A percentile compares a stretch with the other conserved stretches of the same genome.
phyloP scores from a whole-genome alignment of 1,140 invertebrate species.

The Macrotrachela quadricornifera region DNA sequence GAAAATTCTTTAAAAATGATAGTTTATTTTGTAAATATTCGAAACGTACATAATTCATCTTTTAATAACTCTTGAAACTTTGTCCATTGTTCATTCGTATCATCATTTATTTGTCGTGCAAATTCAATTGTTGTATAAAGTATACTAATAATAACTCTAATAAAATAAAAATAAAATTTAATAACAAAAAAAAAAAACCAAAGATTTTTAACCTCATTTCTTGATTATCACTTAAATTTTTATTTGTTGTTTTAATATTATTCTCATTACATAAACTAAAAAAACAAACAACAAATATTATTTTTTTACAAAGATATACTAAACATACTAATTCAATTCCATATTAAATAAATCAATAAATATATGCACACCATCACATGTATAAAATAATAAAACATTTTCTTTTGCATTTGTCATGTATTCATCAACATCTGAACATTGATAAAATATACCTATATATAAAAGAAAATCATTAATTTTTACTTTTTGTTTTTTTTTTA shows the following conservation, averaged over 20 bases:
- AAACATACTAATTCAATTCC: slow-evolving; percentile 55
- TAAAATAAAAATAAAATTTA: slow-evolving; percentile 62
- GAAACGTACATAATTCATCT: background rate
- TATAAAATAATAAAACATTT: slow-evolving; percentile 67
- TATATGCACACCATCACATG: slow-evolving; percentile 61
- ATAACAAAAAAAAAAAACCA: slow-evolving; percentile 3
- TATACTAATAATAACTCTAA: slow-evolving; percentile 69
- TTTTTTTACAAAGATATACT: background rate
- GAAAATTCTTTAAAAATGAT: too few relatives aligned
- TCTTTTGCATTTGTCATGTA: slow-evolving; percentile 53
- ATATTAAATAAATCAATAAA: slow-evolving; percentile 77
- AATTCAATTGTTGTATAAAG: slow-evolving; percentile 82
- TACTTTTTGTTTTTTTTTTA: too few relatives aligned
- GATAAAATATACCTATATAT: slow-evolving; percentile 59
- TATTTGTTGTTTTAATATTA: background rate
- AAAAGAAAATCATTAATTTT: too few relatives aligned
- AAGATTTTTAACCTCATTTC: background rate
- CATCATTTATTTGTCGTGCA: slow-evolving; percentile 35
- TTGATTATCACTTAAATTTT: background rate
- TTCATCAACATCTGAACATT: slow-evolving; percentile 68
- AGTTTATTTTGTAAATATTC: too few relatives aligned
- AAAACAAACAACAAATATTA: background rate
- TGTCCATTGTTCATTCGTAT: background rate
- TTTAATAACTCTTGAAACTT: background rate
- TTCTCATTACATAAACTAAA: slow-evolving; percentile 13